phyloP scores from a whole-genome alignment of 2,797 vertebrate species.

The Phoeniculus purpureus region DNA sequence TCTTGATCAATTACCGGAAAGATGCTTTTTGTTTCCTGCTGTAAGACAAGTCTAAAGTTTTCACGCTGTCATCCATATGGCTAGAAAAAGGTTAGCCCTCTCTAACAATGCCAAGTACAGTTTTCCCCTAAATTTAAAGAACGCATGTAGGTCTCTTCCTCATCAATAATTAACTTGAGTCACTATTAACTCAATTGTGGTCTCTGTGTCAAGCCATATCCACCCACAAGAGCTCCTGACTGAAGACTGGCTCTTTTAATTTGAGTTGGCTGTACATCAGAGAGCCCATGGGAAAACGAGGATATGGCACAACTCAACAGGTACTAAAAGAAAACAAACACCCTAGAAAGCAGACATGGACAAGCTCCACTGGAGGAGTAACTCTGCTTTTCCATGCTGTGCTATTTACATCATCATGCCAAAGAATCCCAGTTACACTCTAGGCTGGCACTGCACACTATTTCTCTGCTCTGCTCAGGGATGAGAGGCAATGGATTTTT shows the following conservation, averaged over 20 bases:
- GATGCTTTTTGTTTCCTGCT: neutral
- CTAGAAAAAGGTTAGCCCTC: neutral
- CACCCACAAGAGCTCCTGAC: slow-evolving; percentile 58
- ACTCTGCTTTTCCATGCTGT: neutral
- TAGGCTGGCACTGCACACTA: neutral
- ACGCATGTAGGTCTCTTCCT: slow-evolving; percentile 18
- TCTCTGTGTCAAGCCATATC: slow-evolving; percentile 55
- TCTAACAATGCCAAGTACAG: neutral
- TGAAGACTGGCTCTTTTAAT: slow-evolving; percentile 63
- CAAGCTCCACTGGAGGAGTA: slow-evolving; percentile 58
- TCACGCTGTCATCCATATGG: neutral
- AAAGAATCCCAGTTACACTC: neutral
- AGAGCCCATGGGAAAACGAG: slow-evolving; percentile 14
- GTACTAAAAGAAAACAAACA: slow-evolving; percentile 62
- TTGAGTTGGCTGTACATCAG: slow-evolving; percentile 66
- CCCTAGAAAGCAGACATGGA: slow-evolving; percentile 51
- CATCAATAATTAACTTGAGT: slow-evolving; percentile 50
- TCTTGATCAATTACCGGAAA: neutral
- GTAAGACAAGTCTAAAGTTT: neutral
- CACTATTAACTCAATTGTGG: slow-evolving; percentile 56
- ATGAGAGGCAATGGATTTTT: neutral
- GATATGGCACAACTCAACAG: slow-evolving; percentile 44
- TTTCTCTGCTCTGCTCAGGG: neutral
- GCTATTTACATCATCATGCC: neutral
- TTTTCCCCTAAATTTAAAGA: slow-evolving; percentile 36